Base-by-base conservation (phyloP, 2,113 vertebrate genomes). In the Neolamprologus caudopunctatus region DNA sequence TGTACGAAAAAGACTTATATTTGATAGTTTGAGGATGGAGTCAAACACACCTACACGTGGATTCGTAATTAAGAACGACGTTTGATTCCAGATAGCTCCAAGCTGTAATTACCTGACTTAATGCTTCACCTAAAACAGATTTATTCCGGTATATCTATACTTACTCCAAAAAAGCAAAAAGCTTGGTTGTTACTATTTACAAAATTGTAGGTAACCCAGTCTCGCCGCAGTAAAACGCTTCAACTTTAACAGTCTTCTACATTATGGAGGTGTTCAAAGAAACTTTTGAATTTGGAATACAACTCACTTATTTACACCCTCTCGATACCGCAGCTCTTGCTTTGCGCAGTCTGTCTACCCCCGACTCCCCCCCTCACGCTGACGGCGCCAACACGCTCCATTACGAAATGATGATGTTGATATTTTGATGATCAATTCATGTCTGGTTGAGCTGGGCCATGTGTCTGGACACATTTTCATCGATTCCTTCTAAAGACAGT, bases 391-490 rank as follows among this genome's bases (percentile, higher is more conserved):
- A 75, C 91, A 50, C 6, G n/a, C 89, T 92, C 78, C 94, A 93
- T 95, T 90, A 96, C 83, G 45, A 94, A 92, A 95, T 93, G 89
- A 96, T 96, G 90, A 95, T 95, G 95, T 95, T 96, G 95, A 91
- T 94, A 92, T 96, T 94, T 94, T 96, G 95, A 96, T 96, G 94
- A 96, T 96, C 95, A 95, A 95, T 96, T 96, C 88, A 95, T 96
- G 94, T 93, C 71, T 94, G 89, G 92, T 94, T 95, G 92, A 94
- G 94, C 88, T 91, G 87, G 91, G 93, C 94, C 92, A 91, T 92
- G 92, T 93, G 95, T 94, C 94, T 91, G 93, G 87, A 94, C 93
- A 94, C 95, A 92, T 92, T 93, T 90, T 95, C 90, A 94, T 93
- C 63, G 92, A 96, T 95, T 96, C 96, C 91, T 87, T 96, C 92